Base-by-base conservation (phyloP, 2,113 vertebrate genomes). In the Micronycteris hirsuta region DNA sequence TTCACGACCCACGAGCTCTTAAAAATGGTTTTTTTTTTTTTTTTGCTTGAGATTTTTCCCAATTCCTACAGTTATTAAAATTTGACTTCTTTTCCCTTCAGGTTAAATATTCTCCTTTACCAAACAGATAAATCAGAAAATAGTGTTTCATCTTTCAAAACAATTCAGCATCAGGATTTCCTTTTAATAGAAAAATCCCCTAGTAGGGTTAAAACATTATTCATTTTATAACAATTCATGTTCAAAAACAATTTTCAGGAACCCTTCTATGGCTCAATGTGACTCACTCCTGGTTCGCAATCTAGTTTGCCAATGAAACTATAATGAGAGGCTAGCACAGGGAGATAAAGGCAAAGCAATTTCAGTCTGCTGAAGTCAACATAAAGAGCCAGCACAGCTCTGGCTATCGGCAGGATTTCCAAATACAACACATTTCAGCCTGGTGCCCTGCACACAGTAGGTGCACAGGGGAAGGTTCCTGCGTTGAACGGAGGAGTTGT, bases 111-210 rank as follows among this genome's bases (percentile, higher is more conserved):
- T 91, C 80, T 96, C 58, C 67, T 74, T 93, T 91, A 63, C 41
- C 36, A 78, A 92, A 47, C 28, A 97, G 76, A 91, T 88, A 80
- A 74, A 80, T 97, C 58, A 95, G 87, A 95, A 94, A 94, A 87
- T 47, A 91, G 68, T 47, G 7, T 73, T 96, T 92, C 61, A 52
- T 38, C 43, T 86, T 92, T 89, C 82, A 91, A 93, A 93, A 87
- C 36, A 61, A 84, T 73, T 95, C 28, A 73, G 31, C 45, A 68
- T 43, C 77, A 63, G 77, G 91, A 89, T 47, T 93, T 93, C 67
- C 26, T 93, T 91, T 93, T 56, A 86, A 28, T n/a, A 87, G 86
- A 13, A 95, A 78, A 74, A 33, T 61, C 38, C 68, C 70, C 41
- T 31, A 47, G 38, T 45, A 61, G 13, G 70, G 10, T 74, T 84